Conservation (phyloP, 2,888 invertebrate genomes). For the Zaprionus bogoriensis region DNA sequence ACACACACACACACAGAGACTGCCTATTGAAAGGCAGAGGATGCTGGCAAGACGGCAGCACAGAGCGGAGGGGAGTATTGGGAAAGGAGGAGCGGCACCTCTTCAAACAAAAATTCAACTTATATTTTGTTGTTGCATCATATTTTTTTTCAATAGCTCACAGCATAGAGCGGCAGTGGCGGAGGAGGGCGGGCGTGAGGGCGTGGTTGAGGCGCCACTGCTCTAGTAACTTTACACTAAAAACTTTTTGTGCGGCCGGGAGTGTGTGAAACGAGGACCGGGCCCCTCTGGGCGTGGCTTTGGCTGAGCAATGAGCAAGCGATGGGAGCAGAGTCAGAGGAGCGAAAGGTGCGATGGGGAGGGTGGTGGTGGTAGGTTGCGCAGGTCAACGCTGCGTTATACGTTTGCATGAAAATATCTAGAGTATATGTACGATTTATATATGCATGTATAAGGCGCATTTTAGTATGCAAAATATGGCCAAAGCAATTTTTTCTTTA, state of each 20-base stretch:
- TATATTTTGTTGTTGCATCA: conserved; percentile 45
- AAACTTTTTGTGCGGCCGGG: conserved; percentile 61
- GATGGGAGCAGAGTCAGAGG: background rate
- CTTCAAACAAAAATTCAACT: conserved; percentile 69
- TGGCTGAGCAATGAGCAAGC: conserved; percentile 23
- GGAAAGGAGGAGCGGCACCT: conserved; percentile 31
- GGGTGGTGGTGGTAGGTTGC: background rate
- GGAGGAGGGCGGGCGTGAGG: background rate
- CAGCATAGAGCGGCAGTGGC: background rate
- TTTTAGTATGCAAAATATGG: conserved; percentile 71
- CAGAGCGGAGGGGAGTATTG: background rate
- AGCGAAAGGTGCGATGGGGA: background rate
- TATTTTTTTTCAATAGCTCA: conserved; percentile 1
- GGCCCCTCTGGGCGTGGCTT: conserved; percentile 39
- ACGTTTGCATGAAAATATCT: conserved; percentile 38
- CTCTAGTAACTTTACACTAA: conserved; percentile 46
- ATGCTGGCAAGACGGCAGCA: background rate
- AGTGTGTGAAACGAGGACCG: too few species aligned
- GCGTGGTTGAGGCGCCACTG: background rate
- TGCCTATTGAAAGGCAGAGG: conserved; percentile 30
- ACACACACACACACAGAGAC: background rate
- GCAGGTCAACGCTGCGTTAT: conserved; percentile 39
- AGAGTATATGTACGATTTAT: background rate
- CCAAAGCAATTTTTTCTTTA: conserved; percentile 51
- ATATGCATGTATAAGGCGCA: conserved; percentile 35